phyloP scores from a whole-genome alignment of 2,113 vertebrate species.

The Neogale vison region DNA sequence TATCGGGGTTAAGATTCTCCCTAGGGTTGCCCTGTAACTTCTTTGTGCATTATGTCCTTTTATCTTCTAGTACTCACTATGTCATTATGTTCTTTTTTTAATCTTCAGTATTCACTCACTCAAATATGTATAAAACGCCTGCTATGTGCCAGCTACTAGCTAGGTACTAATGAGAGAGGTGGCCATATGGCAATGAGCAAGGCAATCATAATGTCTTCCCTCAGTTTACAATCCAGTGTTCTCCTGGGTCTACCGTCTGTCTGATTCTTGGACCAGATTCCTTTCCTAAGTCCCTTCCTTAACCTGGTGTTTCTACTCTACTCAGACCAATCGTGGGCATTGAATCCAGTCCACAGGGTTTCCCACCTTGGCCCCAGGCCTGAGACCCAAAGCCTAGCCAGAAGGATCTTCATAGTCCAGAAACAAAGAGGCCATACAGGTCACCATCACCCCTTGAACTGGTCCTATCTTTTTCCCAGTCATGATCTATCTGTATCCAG shows the following conservation, averaged over 20 bases:
- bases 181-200: background rate
- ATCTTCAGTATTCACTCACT: background rate
- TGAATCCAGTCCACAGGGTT: background rate
- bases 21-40: background rate
- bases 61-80: background rate
- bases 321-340: background rate
- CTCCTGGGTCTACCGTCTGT: background rate
- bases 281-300: constrained; percentile 11
- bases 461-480: background rate
- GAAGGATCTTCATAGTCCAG: background rate
- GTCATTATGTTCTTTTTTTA: background rate
- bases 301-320: background rate
- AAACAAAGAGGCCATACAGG: background rate
- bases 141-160: background rate
- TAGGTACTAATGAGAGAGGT: background rate
- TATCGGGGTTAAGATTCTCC: background rate
- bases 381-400: background rate
- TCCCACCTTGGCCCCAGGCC: background rate
- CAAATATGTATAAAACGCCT: constrained; percentile 8
- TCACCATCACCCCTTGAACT: background rate
- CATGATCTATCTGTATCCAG: background rate
- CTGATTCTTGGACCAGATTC: background rate
- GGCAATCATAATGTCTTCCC: background rate
- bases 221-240: background rate
- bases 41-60: background rate